Base-by-base conservation (phyloP, 2,797 vertebrate genomes). In the Leuciscus waleckii region DNA sequence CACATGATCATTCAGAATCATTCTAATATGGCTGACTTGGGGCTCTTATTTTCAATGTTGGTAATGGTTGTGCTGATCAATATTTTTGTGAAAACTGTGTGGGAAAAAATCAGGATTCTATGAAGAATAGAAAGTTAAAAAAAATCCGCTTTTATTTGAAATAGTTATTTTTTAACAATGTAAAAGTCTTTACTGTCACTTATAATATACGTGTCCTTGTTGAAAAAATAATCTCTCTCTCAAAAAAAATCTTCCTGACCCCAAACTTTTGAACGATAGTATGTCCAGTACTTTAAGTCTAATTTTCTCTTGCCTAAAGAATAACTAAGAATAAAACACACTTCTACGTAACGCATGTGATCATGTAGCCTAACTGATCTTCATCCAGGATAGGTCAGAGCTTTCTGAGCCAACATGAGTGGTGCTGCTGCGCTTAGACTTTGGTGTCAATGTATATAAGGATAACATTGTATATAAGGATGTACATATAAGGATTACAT, bases 371-470 rank as follows among this genome's bases (percentile, higher is more conserved):
- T n/a, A 77, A 58, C 35, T 58, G 37, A 23, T 69, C 58, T 35
- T 26, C 61, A 67, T 16, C 26, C 26, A 67, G 41, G 61, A 21
- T 5, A 67, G 41, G 26, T 49, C 41, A 49, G 32, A 63, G 76
- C 16, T 29, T 77, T 79, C 26, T 58, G 65, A 79, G 29, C 43
- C 37, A 58, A 43, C 67, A 70, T 80, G 26, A 7, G 14, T 69
- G 11, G 17, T 51, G 37, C 5, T 43, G 26, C 16, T 35, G 32
- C 51, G 79, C 56, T n/a, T 43, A 77, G 10, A 77, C 19, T 11
- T 69, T 49, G 19, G 8, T 56, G 61, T 78, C 39, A 39, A 16
- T 13, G 51, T 82, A n/a, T n/a, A n/a, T n/a, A n/a, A n/a, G n/a
- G n/a, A n/a, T n/a, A 65, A 49, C 46, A 49, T 49, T 49, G 46